These are phyloP conservation scores for Hanleya hanleyi DNA, from an alignment of 2,888 invertebrate genomes.

Conservation along the genomic window DNA sequence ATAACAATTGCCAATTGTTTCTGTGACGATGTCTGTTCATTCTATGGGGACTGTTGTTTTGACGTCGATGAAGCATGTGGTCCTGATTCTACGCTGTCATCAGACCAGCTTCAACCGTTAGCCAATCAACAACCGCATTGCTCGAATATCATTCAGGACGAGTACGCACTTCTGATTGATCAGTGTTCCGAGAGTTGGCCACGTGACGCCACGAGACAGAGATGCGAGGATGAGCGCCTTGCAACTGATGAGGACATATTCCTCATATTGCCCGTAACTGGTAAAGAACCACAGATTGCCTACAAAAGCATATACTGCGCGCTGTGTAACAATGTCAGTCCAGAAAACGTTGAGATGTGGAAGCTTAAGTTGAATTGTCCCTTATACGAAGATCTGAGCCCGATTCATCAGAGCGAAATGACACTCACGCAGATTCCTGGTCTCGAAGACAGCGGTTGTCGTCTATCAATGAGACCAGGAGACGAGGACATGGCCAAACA, in stretches of 20 bases:
- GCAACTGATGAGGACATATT: neutral
- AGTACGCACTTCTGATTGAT: neutral
- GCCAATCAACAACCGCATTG: neutral
- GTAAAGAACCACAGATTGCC: neutral
- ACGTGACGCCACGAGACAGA: neutral
- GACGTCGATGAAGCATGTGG: neutral
- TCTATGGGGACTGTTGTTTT: neutral
- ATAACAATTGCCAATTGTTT: neutral
- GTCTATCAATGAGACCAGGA: neutral
- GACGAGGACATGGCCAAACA: neutral
- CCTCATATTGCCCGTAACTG: neutral
- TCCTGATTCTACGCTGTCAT: neutral
- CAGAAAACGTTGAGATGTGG: neutral
- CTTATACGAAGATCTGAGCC: neutral
- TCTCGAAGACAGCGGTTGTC: neutral
- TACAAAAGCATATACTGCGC: constrained; percentile 1
- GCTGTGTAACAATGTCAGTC: neutral
- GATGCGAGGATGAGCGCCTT: neutral
- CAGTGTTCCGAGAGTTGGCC: neutral
- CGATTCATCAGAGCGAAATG: neutral
- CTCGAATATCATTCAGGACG: neutral
- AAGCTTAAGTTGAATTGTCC: neutral
- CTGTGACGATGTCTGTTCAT: neutral
- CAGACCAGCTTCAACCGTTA: neutral
- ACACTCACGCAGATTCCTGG: neutral